Evolutionary conservation across 2,888 invertebrate species (phyloP).

Genomic region (Campoplex capitator): DNA sequence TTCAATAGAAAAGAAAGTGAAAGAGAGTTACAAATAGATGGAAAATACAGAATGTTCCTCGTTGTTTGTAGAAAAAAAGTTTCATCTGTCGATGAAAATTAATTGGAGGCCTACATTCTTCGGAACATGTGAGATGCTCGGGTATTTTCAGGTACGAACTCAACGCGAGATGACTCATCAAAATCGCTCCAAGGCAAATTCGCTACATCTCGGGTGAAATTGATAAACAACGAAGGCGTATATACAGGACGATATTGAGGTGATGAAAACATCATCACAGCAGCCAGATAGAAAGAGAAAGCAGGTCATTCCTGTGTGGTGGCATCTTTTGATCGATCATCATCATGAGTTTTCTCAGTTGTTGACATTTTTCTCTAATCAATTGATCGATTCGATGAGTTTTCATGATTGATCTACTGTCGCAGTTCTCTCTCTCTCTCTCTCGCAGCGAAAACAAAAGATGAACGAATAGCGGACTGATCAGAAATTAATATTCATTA

Average conservation of each 20-base stretch:
- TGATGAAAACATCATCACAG: neutral
- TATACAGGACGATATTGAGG: neutral
- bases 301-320: neutral
- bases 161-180: neutral
- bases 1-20: neutral
- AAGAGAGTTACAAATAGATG: neutral
- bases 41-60: neutral
- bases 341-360: neutral
- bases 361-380: neutral
- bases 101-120: neutral
- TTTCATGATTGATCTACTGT: neutral
- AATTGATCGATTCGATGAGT: conserved; percentile 16
- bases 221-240: neutral
- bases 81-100: neutral
- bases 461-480: neutral
- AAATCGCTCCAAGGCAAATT: neutral
- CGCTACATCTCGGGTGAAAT: neutral
- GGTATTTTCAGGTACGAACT: neutral
- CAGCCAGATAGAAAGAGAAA: neutral
- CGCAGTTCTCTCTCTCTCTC: neutral
- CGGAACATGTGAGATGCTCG: neutral
- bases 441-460: neutral
- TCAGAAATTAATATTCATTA: neutral
- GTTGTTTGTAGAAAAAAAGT: neutral
- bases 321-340: conserved; percentile 1